These are phyloP conservation scores for Phthorimaea operculella DNA, from an alignment of 1,140 invertebrate species.

Conservation along the genomic window DNA sequence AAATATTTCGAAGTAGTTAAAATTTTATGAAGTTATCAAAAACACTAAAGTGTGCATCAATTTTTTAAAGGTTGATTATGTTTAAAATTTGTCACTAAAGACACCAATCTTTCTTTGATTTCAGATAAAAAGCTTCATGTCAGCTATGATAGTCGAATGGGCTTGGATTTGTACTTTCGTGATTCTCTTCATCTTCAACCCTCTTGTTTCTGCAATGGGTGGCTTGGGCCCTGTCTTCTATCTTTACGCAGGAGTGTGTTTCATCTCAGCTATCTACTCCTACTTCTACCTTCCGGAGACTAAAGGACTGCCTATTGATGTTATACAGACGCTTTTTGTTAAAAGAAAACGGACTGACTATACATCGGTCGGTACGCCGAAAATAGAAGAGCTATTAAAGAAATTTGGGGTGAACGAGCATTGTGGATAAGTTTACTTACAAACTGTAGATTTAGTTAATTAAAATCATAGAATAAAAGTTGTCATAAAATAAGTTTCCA, in stretches of 20 bases:
- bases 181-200: constrained; percentile 32
- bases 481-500: too few relatives aligned
- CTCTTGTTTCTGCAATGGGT: constrained; percentile 49
- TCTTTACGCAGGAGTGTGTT: constrained; percentile 60
- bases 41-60: too few relatives aligned
- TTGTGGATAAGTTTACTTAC: too few relatives aligned
- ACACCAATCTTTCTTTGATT: constrained; percentile 10
- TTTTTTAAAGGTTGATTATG: too few relatives aligned
- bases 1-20: too few relatives aligned
- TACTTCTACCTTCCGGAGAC: constrained; percentile 75
- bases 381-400: too few relatives aligned
- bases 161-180: constrained; percentile 43
- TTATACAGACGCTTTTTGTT: constrained; percentile 54
- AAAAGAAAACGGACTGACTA: background rate
- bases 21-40: too few relatives aligned
- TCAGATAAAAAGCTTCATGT: constrained; percentile 42
- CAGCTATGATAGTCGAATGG: constrained; percentile 39
- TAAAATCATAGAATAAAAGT: too few relatives aligned
- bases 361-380: too few relatives aligned
- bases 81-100: too few relatives aligned
- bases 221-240: constrained; percentile 65
- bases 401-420: too few relatives aligned
- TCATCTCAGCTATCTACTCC: constrained; percentile 63
- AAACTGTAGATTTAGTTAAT: too few relatives aligned
- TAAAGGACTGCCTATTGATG: constrained; percentile 71